Evolutionary conservation across 2,113 vertebrate genomes (phyloP).

Genomic region (Saccopteryx bilineata): DNA sequence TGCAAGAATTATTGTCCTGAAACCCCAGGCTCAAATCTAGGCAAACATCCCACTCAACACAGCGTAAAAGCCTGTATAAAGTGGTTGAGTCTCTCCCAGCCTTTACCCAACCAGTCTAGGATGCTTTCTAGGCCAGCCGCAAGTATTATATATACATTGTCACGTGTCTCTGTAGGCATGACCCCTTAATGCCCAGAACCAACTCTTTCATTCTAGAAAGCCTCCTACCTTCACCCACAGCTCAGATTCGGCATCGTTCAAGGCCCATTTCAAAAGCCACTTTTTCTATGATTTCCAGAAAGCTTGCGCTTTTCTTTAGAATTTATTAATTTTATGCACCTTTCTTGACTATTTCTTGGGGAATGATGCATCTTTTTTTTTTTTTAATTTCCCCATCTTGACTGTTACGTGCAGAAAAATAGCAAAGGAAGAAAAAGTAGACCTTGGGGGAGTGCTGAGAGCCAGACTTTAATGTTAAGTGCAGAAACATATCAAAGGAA

Average conservation of each 20-base stretch:
- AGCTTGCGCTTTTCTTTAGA: neutral
- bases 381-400: too few species aligned
- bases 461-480: neutral
- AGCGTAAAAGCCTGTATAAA: neutral
- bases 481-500: constrained; percentile 20
- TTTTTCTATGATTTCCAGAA: constrained; percentile 11
- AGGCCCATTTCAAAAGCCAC: neutral
- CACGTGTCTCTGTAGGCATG: neutral
- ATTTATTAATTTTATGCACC: neutral
- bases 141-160: neutral
- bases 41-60: neutral
- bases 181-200: neutral
- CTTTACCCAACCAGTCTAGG: neutral
- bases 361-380: neutral
- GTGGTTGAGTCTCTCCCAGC: neutral
- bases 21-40: neutral
- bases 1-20: neutral
- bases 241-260: neutral
- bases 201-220: neutral
- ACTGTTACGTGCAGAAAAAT: too few species aligned
- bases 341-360: neutral
- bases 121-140: neutral
- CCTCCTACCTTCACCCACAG: neutral
- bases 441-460: neutral
- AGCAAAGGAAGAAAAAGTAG: too few species aligned